Conservation (phyloP, 2,888 invertebrate genomes). For the Vanessa cardui region DNA sequence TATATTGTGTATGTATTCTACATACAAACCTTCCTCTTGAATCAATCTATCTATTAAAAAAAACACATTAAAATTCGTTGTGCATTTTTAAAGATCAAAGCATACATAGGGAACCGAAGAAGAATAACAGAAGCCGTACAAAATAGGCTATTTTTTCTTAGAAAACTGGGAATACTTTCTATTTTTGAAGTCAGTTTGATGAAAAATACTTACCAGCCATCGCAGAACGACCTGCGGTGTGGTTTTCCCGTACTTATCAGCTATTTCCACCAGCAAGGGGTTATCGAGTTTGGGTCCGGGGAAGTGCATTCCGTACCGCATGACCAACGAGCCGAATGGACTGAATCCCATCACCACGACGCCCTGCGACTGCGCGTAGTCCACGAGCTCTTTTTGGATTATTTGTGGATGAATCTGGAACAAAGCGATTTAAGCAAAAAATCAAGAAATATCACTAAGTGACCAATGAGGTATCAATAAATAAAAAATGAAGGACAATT, state of each 20-base stretch:
- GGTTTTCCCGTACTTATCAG: conserved; percentile 84
- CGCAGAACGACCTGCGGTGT: conserved; percentile 85
- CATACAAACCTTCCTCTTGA: no score
- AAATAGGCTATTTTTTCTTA: no score
- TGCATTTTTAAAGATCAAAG: no score
- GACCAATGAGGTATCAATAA: no score
- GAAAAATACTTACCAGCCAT: conserved; percentile 83
- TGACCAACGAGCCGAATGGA: conserved; percentile 85
- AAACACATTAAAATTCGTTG: no score
- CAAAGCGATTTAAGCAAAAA: not conserved
- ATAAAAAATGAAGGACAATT: no score
- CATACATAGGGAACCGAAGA: no score
- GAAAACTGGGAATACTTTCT: not conserved
- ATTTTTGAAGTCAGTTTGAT: not conserved
- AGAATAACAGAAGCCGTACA: no score
- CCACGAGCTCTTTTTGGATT: conserved; percentile 84
- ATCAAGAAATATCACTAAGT: no score
- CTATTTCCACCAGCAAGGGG: conserved; percentile 79
- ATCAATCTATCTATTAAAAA: no score
- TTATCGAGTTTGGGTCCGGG: conserved; percentile 78
- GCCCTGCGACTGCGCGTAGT: conserved; percentile 82
- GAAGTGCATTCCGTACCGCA: conserved; percentile 63
- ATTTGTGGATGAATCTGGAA: conserved; percentile 83
- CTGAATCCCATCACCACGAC: conserved; percentile 86
- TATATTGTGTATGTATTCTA: no score